These are phyloP conservation scores for Shinisaurus crocodilurus DNA, from an alignment of 2,113 vertebrate genomes.

Conservation along the genomic window DNA sequence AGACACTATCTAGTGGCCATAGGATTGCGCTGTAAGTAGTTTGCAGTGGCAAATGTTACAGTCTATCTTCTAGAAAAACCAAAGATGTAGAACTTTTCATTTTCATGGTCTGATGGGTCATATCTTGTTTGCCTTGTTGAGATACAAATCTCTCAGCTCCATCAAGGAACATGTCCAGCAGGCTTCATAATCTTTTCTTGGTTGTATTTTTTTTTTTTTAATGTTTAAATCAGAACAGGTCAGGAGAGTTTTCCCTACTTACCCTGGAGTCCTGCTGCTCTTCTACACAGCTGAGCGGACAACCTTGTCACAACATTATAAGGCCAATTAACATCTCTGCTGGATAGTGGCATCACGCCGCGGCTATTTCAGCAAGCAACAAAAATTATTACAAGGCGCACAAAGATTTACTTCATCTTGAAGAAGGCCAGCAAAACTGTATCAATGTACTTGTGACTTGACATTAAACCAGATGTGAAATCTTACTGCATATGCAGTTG, in stretches of 20 bases:
- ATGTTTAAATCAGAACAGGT: neutral
- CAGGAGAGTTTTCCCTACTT: neutral
- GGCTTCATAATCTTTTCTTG: neutral
- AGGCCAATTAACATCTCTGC: slow-evolving; percentile 24
- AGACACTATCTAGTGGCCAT: no score
- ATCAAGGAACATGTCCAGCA: rapidly evolving
- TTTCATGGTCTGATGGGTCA: neutral
- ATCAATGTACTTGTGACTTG: no score
- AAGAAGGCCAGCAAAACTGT: neutral
- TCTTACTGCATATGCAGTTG: neutral
- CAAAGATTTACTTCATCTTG: neutral
- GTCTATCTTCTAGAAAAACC: neutral
- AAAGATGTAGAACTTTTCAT: neutral
- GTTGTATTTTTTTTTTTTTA: neutral
- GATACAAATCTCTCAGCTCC: neutral
- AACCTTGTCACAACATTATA: neutral
- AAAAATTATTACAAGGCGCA: neutral
- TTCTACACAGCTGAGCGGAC: neutral
- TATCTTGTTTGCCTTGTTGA: neutral
- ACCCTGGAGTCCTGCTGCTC: neutral
- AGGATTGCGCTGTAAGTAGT: no score
- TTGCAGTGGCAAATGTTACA: neutral
- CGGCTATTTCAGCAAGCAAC: neutral
- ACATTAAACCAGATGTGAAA: neutral
- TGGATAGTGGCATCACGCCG: neutral